Evolutionary conservation across 2,888 invertebrate genomes (phyloP).

Genomic region (Apotomis capreana): DNA sequence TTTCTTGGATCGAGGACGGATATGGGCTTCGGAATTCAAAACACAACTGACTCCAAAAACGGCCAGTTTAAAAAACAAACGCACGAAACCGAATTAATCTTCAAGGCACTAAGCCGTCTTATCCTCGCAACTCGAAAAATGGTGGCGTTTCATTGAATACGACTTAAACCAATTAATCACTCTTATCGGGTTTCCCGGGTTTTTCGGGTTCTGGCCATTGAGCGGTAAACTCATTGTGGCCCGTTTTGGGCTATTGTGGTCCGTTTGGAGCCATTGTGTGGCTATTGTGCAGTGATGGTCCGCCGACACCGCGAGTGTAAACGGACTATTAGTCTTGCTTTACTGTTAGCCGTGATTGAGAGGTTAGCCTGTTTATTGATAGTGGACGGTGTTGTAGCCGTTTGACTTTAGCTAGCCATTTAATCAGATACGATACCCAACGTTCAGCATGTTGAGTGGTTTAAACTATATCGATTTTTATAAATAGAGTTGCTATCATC

Average conservation of each 20-base stretch:
- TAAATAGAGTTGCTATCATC: too few species aligned
- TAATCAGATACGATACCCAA: background rate
- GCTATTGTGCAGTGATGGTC: conserved; percentile 58
- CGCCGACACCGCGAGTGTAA: conserved; percentile 58
- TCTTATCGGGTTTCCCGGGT: conserved; percentile 77
- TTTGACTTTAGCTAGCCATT: conserved; percentile 8
- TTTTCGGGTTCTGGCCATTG: conserved; percentile 60
- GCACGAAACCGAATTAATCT: conserved; percentile 41
- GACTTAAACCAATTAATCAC: conserved; percentile 82
- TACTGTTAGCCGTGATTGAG: conserved; percentile 48
- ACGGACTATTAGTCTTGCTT: conserved; percentile 76
- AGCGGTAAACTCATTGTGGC: conserved; percentile 56
- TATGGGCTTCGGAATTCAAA: too few species aligned
- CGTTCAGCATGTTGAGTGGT: too few species aligned
- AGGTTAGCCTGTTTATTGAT: conserved; percentile 29
- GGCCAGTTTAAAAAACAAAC: conserved; percentile 29
- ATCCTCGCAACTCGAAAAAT: conserved; percentile 58
- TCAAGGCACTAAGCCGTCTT: conserved; percentile 56
- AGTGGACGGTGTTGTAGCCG: background rate
- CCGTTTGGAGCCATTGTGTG: conserved; percentile 49
- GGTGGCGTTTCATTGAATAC: conserved; percentile 77
- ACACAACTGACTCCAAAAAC: too few species aligned
- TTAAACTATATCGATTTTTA: too few species aligned
- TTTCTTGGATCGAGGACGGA: too few species aligned
- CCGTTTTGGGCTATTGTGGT: conserved; percentile 65